Evolutionary conservation across 1,140 invertebrate species (phyloP).

Genomic region (Drosophila miranda): DNA sequence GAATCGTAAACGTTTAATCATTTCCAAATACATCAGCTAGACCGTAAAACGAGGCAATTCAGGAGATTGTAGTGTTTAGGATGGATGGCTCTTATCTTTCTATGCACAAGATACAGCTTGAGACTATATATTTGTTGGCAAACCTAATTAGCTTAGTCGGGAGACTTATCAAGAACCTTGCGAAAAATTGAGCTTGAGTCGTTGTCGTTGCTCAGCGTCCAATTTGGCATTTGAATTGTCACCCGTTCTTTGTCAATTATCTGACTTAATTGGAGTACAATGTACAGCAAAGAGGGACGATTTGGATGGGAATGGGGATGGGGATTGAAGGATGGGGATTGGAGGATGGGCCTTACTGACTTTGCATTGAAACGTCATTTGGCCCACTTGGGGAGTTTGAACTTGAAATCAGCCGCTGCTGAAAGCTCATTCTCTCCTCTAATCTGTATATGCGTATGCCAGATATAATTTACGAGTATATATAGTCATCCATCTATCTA

Average conservation of each 20-base stretch:
- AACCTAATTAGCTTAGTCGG: constrained; percentile 62
- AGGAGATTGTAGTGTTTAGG: constrained; percentile 10
- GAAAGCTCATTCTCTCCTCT: too few relatives aligned
- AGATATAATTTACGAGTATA: constrained; percentile 6
- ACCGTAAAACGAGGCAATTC: neutral
- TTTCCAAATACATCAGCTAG: constrained; percentile 9
- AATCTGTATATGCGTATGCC: too few relatives aligned
- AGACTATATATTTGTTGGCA: constrained; percentile 30
- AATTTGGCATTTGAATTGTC: constrained; percentile 68
- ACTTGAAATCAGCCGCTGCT: constrained; percentile 45
- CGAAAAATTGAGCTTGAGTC: constrained; percentile 33
- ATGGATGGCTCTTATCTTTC: neutral
- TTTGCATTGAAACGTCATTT: constrained; percentile 41
- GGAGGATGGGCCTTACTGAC: constrained; percentile 14
- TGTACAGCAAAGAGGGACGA: constrained; percentile 18
- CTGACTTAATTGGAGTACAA: constrained; percentile 70
- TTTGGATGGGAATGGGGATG: too few relatives aligned
- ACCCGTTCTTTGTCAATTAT: constrained; percentile 73
- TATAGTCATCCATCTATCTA: constrained; percentile 15
- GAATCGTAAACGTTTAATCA: constrained; percentile 31
- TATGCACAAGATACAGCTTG: constrained; percentile 3
- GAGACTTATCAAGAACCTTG: constrained; percentile 36
- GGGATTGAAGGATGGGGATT: neutral
- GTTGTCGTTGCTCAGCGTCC: constrained; percentile 8
- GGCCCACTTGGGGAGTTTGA: constrained; percentile 61